A percentile compares a stretch with the other conserved stretches of the same genome.
These are phyloP conservation scores for Trypoxylon attenuatum DNA, from an alignment of 2,888 invertebrate genomes.

Conservation along the genomic window DNA sequence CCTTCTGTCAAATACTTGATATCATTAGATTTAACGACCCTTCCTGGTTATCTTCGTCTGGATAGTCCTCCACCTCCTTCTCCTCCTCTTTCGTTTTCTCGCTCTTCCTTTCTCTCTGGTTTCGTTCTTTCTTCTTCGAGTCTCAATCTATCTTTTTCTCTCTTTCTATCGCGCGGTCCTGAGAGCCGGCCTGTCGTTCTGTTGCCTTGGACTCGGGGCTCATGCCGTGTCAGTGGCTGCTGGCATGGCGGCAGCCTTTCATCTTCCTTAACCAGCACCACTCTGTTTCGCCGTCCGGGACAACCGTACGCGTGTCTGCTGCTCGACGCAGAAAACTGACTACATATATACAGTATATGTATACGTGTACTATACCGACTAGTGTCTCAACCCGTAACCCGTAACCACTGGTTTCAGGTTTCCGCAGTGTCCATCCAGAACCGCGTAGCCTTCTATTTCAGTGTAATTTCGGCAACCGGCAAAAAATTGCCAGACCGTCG, in stretches of 20 bases:
- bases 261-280: slow-evolving; percentile 67
- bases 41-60: slow-evolving; percentile 26
- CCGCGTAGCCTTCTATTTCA: too few species aligned
- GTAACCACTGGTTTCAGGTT: slow-evolving; percentile 33
- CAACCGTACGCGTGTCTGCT: slow-evolving; percentile 29
- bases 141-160: slow-evolving; percentile 16
- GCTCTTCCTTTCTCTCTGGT: slow-evolving; percentile 4
- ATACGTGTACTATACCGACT: too few species aligned
- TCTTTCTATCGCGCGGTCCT: slow-evolving; percentile 7
- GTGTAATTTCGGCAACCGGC: too few species aligned
- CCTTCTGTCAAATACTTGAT: slow-evolving; percentile 69
- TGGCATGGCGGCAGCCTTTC: slow-evolving; percentile 68
- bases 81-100: not conserved
- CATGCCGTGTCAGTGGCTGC: slow-evolving; percentile 69
- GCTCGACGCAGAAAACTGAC: slow-evolving; percentile 18
- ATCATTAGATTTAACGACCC: slow-evolving; percentile 72
- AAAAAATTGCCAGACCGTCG: too few species aligned
- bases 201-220: too few species aligned
- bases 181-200: too few species aligned
- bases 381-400: too few species aligned
- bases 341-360: too few species aligned
- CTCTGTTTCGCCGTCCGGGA: slow-evolving; percentile 36
- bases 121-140: slow-evolving; percentile 7
- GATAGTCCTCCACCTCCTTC: too few species aligned
- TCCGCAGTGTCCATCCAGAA: too few species aligned